These are phyloP conservation scores for Epizoanthus scotinus DNA, from an alignment of 92 coral and sea anemone species.

Conservation along the genomic window DNA sequence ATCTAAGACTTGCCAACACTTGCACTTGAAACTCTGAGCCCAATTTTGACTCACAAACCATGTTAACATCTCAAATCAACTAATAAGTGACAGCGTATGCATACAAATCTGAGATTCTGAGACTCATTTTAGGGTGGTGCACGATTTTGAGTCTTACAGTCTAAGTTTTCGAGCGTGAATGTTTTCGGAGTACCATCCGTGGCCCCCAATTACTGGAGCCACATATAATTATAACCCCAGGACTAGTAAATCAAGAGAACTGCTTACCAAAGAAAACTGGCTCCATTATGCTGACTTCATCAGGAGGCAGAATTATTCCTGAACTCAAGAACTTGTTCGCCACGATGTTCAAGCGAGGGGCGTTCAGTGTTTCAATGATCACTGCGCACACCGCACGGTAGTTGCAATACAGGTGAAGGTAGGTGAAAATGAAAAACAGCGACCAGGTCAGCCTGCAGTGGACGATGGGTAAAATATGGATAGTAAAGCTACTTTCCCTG, in stretches of 20 bases:
- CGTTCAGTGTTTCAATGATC: conserved; percentile 89
- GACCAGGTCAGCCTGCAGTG: conserved; percentile 85
- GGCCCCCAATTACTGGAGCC: neutral
- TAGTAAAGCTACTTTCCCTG: too few relatives aligned
- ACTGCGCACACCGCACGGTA: conserved; percentile 96
- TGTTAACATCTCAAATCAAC: too few relatives aligned
- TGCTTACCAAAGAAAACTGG: conserved; percentile 90
- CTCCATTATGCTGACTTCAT: conserved; percentile 74
- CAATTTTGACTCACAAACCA: too few relatives aligned
- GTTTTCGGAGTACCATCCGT: too few relatives aligned
- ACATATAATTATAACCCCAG: neutral
- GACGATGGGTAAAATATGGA: too few relatives aligned
- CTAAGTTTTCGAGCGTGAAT: too few relatives aligned
- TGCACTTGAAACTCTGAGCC: too few relatives aligned
- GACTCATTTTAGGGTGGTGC: too few relatives aligned
- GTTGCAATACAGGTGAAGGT: conserved; percentile 87
- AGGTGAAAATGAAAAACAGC: conserved; percentile 88
- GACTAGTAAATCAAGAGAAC: neutral
- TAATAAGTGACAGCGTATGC: too few relatives aligned
- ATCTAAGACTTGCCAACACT: too few relatives aligned
- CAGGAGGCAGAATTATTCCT: conserved; percentile 78
- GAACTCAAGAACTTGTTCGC: conserved; percentile 65
- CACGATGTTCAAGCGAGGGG: conserved; percentile 82
- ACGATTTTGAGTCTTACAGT: too few relatives aligned
- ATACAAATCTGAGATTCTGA: too few relatives aligned